A percentile compares a stretch with the other conserved stretches of the same genome.
These are phyloP conservation scores for Knipowitschia caucasica DNA, from an alignment of 2,797 vertebrate species.

Conservation along the genomic window DNA sequence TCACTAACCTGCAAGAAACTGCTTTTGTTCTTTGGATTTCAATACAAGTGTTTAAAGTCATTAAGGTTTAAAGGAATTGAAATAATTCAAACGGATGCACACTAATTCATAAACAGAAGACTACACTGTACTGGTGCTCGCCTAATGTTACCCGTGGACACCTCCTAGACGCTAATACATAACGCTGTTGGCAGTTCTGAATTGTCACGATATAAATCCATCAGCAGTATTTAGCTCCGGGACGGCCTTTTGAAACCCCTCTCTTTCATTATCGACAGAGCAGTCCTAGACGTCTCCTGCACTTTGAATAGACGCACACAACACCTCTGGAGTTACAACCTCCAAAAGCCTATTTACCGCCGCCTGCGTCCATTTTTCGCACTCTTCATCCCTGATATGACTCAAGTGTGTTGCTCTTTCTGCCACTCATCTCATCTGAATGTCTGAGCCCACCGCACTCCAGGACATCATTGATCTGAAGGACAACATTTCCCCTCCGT, in stretches of 20 bases:
- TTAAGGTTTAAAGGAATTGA: too few species aligned
- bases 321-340: slow-evolving; percentile 40
- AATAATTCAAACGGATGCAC: too few species aligned
- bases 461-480: slow-evolving; percentile 65
- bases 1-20: too few species aligned
- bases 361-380: slow-evolving; percentile 40
- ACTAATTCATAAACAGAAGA: too few species aligned
- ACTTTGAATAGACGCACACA: slow-evolving; percentile 42
- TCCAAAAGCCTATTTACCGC: slow-evolving; percentile 47
- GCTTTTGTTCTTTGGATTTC: too few species aligned
- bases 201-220: slow-evolving; percentile 1
- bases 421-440: slow-evolving; percentile 60
- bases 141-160: neutral
- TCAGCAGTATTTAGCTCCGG: slow-evolving; percentile 1
- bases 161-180: neutral
- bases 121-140: too few species aligned
- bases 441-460: slow-evolving; percentile 59
- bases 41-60: too few species aligned
- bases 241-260: slow-evolving; percentile 31
- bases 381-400: slow-evolving; percentile 59
- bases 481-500: slow-evolving; percentile 60
- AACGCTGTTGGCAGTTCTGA: neutral
- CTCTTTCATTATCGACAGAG: slow-evolving; percentile 34
- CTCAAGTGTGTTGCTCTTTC: slow-evolving; percentile 54
- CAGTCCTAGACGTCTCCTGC: slow-evolving; percentile 18